phyloP scores from a whole-genome alignment of 2,888 invertebrate species.

The Subacronicta megacephala region DNA sequence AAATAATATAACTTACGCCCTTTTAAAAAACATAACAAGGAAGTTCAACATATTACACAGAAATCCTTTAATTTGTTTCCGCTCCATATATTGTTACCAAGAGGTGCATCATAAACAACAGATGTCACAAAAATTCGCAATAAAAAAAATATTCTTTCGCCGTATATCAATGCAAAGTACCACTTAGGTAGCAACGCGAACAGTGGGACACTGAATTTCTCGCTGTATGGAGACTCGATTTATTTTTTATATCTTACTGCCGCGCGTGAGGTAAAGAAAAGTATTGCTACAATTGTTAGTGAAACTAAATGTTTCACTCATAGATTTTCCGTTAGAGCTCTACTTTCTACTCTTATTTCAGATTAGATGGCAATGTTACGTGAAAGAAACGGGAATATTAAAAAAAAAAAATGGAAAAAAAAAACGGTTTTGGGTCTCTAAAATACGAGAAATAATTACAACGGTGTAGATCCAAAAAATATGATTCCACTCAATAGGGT shows the following conservation, averaged over 20 bases:
- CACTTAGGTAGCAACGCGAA: slow-evolving; percentile 30
- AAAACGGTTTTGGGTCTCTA: slow-evolving; percentile 17
- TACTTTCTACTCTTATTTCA: background rate
- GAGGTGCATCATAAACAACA: slow-evolving; percentile 49
- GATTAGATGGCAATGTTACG: background rate
- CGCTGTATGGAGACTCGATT: slow-evolving; percentile 22
- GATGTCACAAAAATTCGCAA: slow-evolving; percentile 40
- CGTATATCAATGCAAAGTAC: slow-evolving; percentile 54
- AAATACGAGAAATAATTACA: slow-evolving; percentile 57
- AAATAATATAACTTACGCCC: too few species aligned
- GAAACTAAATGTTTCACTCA: slow-evolving; percentile 11
- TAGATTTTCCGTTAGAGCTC: too few species aligned
- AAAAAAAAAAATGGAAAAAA: too few species aligned
- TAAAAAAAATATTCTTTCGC: slow-evolving; percentile 46
- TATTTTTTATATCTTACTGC: slow-evolving; percentile 31
- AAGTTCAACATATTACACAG: slow-evolving; percentile 8
- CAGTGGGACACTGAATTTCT: slow-evolving; percentile 27
- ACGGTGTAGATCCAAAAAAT: slow-evolving; percentile 54
- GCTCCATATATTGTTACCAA: slow-evolving; percentile 34
- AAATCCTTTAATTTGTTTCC: slow-evolving; percentile 20
- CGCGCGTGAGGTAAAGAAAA: slow-evolving; percentile 11
- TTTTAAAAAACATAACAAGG: background rate
- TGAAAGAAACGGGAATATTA: background rate
- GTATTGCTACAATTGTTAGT: slow-evolving; percentile 3
- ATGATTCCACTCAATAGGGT: slow-evolving; percentile 56